phyloP scores from a whole-genome alignment of 2,797 vertebrate species.

The Neosilurus mollespiculum region DNA sequence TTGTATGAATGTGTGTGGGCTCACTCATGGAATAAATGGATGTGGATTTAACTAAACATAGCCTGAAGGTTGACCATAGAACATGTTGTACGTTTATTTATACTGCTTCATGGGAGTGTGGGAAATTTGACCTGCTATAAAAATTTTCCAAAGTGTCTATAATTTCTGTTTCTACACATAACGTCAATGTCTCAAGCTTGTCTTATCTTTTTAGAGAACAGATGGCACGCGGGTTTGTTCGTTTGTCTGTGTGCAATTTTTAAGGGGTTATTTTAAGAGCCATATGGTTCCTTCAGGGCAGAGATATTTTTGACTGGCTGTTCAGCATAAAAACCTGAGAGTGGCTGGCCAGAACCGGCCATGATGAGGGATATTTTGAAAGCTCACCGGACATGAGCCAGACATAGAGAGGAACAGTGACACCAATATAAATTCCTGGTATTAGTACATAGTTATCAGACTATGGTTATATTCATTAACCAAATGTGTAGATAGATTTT shows the following conservation, averaged over 20 bases:
- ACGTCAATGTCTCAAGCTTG: not conserved
- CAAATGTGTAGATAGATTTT: not conserved
- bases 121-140: not conserved
- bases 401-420: not conserved
- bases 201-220: slow-evolving; percentile 28
- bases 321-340: slow-evolving; percentile 32
- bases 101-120: not conserved
- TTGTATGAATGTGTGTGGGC: slow-evolving; percentile 29
- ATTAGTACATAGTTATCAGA: not conserved
- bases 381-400: not conserved
- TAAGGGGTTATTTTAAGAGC: slow-evolving; percentile 43
- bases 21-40: not conserved
- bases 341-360: slow-evolving; percentile 15
- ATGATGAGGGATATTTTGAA: slow-evolving; percentile 9
- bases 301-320: slow-evolving; percentile 44
- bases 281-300: slow-evolving; percentile 46
- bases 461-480: not conserved
- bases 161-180: not conserved
- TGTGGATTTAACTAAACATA: slow-evolving; percentile 4
- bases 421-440: not conserved
- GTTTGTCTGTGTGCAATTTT: slow-evolving; percentile 36
- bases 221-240: slow-evolving; percentile 37
- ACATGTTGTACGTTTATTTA: not conserved
- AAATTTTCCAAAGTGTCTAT: not conserved
- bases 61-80: not conserved